Evolutionary conservation across 2,888 invertebrate species (phyloP).

Genomic region (Cyrtodaria siliqua): DNA sequence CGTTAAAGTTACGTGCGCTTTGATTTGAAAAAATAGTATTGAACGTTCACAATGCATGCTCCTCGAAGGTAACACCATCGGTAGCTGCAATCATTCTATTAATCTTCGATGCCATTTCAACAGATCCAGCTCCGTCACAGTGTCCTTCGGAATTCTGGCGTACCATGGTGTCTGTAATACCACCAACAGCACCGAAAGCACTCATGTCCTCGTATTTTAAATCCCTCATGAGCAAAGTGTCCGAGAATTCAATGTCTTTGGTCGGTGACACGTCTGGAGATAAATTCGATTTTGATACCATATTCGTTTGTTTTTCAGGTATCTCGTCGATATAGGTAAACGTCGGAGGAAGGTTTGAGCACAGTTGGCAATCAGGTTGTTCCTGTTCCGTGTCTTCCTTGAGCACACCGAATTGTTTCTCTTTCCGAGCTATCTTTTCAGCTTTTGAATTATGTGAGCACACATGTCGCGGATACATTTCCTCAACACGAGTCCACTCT

Average conservation of each 20-base stretch:
- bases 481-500: slow-evolving; percentile 18
- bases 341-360: slow-evolving; percentile 31
- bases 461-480: background rate
- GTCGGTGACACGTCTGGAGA: background rate
- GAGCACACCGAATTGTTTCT: slow-evolving; percentile 18
- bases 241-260: background rate
- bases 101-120: slow-evolving; percentile 51
- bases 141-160: slow-evolving; percentile 15
- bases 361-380: slow-evolving; percentile 3
- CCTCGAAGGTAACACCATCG: slow-evolving; percentile 48
- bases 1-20: too few relatives aligned
- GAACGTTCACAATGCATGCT: slow-evolving; percentile 51
- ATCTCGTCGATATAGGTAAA: slow-evolving; percentile 44
- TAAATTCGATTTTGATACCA: slow-evolving; percentile 5
- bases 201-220: slow-evolving; percentile 52
- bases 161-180: slow-evolving; percentile 2
- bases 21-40: too few relatives aligned
- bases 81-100: slow-evolving; percentile 22
- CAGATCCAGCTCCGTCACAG: slow-evolving; percentile 22
- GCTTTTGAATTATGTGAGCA: slow-evolving; percentile 7
- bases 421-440: background rate
- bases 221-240: slow-evolving; percentile 22
- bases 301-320: slow-evolving; percentile 5
- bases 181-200: slow-evolving; percentile 42
- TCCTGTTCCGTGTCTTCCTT: background rate